Conservation (phyloP, 2,888 invertebrate genomes). For the Agapostemon virescens region DNA sequence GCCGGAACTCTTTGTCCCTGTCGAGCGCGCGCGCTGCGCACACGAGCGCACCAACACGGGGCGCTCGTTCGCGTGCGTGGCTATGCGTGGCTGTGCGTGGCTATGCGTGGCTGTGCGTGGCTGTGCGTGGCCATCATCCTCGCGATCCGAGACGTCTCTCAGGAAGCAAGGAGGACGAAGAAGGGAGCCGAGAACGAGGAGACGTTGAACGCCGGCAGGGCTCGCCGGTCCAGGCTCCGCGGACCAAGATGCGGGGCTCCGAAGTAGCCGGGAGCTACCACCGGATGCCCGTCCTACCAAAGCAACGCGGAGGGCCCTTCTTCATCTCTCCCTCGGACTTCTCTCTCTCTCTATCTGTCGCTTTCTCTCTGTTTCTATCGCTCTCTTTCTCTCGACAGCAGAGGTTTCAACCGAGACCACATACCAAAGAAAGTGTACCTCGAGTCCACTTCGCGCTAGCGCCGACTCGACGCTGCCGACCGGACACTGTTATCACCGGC, state of each 20-base stretch:
- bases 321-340: conserved; percentile 35
- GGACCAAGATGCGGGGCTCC: conserved; percentile 23
- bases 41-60: conserved; percentile 14
- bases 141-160: conserved; percentile 58
- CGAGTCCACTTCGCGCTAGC: conserved; percentile 4
- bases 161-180: conserved; percentile 46
- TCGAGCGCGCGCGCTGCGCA: conserved; percentile 29
- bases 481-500: background rate
- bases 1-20: conserved; percentile 47
- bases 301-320: conserved; percentile 19
- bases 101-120: background rate
- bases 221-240: conserved; percentile 16
- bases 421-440: conserved; percentile 51
- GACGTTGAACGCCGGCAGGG: conserved; percentile 30
- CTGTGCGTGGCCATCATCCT: conserved; percentile 59
- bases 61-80: background rate
- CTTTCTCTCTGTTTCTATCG: too few relatives aligned
- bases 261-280: conserved; percentile 56
- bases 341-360: too few relatives aligned
- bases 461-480: background rate
- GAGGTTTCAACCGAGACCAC: conserved; percentile 45
- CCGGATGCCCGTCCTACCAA: conserved; percentile 8
- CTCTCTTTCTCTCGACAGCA: too few relatives aligned
- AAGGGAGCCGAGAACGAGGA: conserved; percentile 44
- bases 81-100: background rate